Evolutionary conservation across 2,888 invertebrate genomes (phyloP), one percentile per base, ranked within the genome.

Genomic region (Dascillus cervinus): DNA sequence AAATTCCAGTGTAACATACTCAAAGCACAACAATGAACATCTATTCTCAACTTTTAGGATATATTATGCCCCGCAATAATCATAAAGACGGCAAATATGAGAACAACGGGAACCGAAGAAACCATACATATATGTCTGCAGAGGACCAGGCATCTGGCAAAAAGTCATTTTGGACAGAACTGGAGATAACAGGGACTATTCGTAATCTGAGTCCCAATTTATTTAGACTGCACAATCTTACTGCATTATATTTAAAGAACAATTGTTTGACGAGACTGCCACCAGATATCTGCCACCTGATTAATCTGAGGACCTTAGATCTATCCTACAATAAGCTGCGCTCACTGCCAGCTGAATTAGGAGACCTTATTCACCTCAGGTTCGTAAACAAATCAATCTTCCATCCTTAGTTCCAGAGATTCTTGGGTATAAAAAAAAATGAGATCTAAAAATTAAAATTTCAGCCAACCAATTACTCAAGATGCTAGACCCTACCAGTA

Each of bases 281-380:
- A 37, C 72, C 88, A 13, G 94, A 97, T 64, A 92, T 98, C 55
- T 81, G 79, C 51, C 78, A 79, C 55, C 73, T 98, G 50, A 72
- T 71, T 41, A 87, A 88, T 68, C 74, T 98, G 45, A 81, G 85
- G 53, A 80, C 83, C 43, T 72, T 98, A 49, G 97, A 98, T 70
- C 71, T 95, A 52, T 94, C 95, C 47, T 83, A 82, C 65, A 97
- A 98, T 71, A 94, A 95, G 69, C 72, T 98, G 53, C 77, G 94
- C 44, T 86, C 85, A 62, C 72, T 98, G 65, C 97, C 98, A 43
- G 82, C 90, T 31, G 96, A 98, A 71, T 74, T 98, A 29, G 97
- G 98, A 37, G 96, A 98, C 66, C 81, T 98, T 60, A 87, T 92
- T 66, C 82, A 89, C 63, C 79, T 98, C 60, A 86, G 86, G 89